phyloP scores from a whole-genome alignment of 2,113 vertebrate species.

The Melozone crissalis region DNA sequence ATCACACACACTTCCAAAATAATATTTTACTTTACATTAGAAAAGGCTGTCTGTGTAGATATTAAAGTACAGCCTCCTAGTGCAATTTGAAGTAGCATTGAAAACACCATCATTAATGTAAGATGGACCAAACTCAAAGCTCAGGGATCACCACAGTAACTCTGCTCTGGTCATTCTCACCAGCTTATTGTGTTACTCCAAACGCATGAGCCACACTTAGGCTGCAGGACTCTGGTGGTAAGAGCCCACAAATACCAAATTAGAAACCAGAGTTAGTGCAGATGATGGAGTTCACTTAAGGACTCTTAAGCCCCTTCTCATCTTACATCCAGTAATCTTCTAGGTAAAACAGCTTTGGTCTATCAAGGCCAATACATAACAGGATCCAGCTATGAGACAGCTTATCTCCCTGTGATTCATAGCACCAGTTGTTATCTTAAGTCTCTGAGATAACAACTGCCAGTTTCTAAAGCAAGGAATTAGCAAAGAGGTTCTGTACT shows the following conservation, averaged over 20 bases:
- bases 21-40: neutral
- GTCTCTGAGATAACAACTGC: neutral
- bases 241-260: neutral
- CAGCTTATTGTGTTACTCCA: neutral
- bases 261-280: conserved; percentile 14
- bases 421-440: neutral
- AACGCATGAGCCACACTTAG: neutral
- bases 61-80: neutral
- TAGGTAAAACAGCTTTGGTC: neutral
- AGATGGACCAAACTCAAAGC: neutral
- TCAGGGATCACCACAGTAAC: neutral
- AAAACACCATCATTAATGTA: neutral
- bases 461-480: neutral
- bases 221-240: neutral
- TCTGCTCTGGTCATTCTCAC: neutral
- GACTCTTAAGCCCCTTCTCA: conserved; percentile 4
- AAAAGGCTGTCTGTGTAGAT: neutral
- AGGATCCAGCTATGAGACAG: neutral
- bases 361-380: neutral
- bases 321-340: neutral
- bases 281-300: conserved; percentile 10
- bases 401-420: neutral
- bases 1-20: neutral
- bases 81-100: neutral
- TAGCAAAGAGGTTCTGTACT: neutral